phyloP scores from a whole-genome alignment of 2,113 vertebrate genomes.

The Myxocyprinus asiaticus region DNA sequence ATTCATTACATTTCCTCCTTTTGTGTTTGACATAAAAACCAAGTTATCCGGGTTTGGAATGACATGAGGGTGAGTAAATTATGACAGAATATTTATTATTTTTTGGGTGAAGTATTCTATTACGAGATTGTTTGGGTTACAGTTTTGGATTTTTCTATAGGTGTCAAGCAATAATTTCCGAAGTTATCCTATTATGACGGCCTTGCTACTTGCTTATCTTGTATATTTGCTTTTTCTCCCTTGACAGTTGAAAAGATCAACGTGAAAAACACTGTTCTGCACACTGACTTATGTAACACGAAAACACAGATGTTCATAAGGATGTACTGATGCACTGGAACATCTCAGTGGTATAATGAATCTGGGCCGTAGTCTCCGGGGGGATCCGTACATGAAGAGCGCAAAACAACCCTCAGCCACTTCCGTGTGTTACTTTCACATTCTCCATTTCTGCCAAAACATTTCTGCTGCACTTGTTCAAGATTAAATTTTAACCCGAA shows the following conservation, averaged over 20 bases:
- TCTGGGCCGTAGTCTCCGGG: constrained; percentile 34
- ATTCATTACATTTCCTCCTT: too few relatives aligned
- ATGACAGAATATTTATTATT: not conserved
- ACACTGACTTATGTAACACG: constrained; percentile 39
- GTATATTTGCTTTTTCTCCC: constrained; percentile 27
- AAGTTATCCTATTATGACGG: constrained; percentile 5
- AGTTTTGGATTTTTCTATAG: not conserved
- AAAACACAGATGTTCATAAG: constrained; percentile 49
- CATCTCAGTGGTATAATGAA: constrained; percentile 36
- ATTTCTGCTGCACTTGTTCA: not conserved
- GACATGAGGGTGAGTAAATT: too few relatives aligned
- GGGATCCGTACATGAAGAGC: constrained; percentile 1
- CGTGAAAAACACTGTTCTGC: constrained; percentile 14
- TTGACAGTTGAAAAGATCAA: constrained; percentile 37
- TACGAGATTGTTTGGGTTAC: not conserved
- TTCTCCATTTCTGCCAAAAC: not conserved
- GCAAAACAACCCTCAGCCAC: constrained; percentile 10
- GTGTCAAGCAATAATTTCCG: constrained; percentile 10
- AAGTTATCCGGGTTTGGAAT: too few relatives aligned
- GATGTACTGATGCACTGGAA: constrained; percentile 37
- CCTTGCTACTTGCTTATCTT: constrained; percentile 19
- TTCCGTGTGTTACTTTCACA: constrained; percentile 23
- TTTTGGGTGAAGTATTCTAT: not conserved
- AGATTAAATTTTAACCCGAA: constrained; percentile 7
- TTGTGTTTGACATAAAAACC: too few relatives aligned